Evolutionary conservation across 2,113 vertebrate species (phyloP).

Genomic region (Tenrec ecaudatus): DNA sequence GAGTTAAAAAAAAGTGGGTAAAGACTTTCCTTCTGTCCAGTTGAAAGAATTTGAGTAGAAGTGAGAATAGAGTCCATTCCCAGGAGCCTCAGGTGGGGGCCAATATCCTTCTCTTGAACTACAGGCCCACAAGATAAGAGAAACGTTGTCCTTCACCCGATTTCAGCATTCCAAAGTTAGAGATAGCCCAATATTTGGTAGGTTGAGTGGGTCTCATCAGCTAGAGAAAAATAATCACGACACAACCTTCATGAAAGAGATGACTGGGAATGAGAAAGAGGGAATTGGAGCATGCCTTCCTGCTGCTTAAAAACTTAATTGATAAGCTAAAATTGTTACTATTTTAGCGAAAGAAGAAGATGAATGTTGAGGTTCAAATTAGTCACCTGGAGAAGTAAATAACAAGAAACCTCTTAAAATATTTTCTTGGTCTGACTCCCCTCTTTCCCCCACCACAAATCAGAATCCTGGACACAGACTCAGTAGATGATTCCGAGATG

Average conservation of each 20-base stretch:
- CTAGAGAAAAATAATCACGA: slow-evolving; percentile 32
- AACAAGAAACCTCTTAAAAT: background rate
- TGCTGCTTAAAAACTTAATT: background rate
- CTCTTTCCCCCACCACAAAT: background rate
- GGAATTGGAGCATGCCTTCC: background rate
- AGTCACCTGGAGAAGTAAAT: background rate
- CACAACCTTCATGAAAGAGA: background rate
- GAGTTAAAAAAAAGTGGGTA: background rate
- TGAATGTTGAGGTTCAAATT: background rate
- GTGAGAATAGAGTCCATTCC: background rate
- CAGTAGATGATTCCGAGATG: background rate
- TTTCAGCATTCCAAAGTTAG: background rate
- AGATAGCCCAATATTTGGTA: background rate
- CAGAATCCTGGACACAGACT: background rate
- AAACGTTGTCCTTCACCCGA: background rate
- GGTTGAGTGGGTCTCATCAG: background rate
- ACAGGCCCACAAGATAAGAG: background rate
- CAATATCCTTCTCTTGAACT: background rate
- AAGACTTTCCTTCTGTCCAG: background rate
- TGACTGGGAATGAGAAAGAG: background rate
- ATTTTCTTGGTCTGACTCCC: background rate
- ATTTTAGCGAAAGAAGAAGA: background rate
- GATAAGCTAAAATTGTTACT: background rate
- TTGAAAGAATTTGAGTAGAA: background rate
- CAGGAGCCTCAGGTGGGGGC: background rate